phyloP scores from a whole-genome alignment of 2,797 vertebrate genomes.

The Myotis pilosus region DNA sequence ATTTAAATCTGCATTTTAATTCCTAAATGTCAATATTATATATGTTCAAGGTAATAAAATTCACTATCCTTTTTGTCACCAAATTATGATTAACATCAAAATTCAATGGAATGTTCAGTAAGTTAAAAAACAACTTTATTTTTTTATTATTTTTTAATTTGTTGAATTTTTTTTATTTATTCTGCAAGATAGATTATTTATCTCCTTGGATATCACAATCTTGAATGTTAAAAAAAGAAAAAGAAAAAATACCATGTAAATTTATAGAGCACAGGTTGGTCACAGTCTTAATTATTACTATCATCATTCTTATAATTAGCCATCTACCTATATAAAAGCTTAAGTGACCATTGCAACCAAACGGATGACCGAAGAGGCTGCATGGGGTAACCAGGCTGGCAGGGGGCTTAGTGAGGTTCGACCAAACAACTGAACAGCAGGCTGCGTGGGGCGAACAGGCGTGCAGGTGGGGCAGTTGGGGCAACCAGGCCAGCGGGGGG shows the following conservation, averaged over 20 bases:
- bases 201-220: neutral
- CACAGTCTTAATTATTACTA: neutral
- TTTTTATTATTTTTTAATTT: neutral
- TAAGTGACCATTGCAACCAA: too few relatives aligned
- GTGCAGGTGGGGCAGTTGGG: too few relatives aligned
- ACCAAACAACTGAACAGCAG: too few relatives aligned
- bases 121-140: neutral
- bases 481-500: too few relatives aligned
- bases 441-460: too few relatives aligned
- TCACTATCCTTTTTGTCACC: neutral
- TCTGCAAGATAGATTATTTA: neutral
- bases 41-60: neutral
- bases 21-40: neutral
- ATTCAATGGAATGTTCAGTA: neutral
- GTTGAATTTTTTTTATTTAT: neutral
- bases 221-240: neutral
- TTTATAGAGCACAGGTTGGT: neutral
- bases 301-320: neutral
- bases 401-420: too few relatives aligned
- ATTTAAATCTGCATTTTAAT: neutral
- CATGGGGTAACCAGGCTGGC: too few relatives aligned
- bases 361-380: rapidly evolving
- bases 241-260: too few relatives aligned
- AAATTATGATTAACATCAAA: neutral
- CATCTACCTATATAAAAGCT: neutral